phyloP scores from a whole-genome alignment of 2,888 invertebrate genomes.

The Drosophila prostipennis region DNA sequence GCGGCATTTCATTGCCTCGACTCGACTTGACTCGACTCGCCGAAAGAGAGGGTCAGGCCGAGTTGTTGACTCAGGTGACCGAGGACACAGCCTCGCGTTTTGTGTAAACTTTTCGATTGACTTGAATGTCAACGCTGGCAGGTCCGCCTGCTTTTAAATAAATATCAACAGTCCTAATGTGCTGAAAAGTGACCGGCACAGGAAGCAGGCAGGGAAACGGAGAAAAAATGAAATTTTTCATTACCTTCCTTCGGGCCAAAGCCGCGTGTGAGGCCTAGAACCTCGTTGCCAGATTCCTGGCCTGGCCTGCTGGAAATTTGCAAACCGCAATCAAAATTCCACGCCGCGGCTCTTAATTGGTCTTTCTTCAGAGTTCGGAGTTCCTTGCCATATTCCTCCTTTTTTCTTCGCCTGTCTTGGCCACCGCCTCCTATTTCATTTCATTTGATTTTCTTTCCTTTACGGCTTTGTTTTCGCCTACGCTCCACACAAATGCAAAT shows the following conservation, averaged over 20 bases:
- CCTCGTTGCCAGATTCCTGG: conserved; percentile 22
- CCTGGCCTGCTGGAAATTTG: conserved; percentile 54
- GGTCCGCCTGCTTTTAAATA: conserved; percentile 13
- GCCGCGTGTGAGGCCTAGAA: conserved; percentile 4
- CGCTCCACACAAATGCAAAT: conserved; percentile 73
- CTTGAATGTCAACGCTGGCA: conserved; percentile 53
- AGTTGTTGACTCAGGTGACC: conserved; percentile 33
- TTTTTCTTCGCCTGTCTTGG: conserved; percentile 45
- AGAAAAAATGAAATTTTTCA: conserved; percentile 6
- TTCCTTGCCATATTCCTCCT: conserved; percentile 4
- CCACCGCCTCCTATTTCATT: conserved; percentile 18
- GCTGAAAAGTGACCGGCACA: conserved; percentile 37
- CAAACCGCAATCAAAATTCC: conserved; percentile 74
- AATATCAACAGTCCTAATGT: conserved; percentile 34
- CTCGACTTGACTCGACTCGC: background rate
- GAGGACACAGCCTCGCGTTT: conserved; percentile 19
- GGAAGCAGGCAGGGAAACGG: background rate
- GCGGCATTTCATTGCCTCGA: conserved; percentile 15
- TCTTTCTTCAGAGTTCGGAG: conserved; percentile 47
- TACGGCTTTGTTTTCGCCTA: conserved; percentile 42
- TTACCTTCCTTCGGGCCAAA: conserved; percentile 21
- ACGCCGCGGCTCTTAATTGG: conserved; percentile 69
- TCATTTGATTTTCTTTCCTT: conserved; percentile 29
- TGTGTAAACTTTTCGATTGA: conserved; percentile 46
- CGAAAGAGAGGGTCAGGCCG: conserved; percentile 11